Conservation (phyloP, 2,113 vertebrate genomes). For the Steatornis caripensis region DNA sequence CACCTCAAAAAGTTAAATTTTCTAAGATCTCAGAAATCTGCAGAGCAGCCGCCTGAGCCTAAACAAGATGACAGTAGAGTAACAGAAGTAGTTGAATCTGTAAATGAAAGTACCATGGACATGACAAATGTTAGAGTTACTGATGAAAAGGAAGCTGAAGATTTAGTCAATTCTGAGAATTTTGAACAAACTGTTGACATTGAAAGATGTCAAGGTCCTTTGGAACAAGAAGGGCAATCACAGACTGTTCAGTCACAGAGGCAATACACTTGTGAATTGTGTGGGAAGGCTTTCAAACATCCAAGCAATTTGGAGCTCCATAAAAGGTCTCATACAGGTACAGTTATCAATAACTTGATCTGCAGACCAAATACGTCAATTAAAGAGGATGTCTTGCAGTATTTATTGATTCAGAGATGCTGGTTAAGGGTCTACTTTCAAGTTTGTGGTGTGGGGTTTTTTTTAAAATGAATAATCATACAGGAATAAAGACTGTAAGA, state of each 20-base stretch:
- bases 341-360: slow-evolving; percentile 25
- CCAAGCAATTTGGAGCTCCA: slow-evolving; percentile 97
- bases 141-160: slow-evolving; percentile 53
- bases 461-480: not conserved
- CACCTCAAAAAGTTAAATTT: slow-evolving; percentile 94
- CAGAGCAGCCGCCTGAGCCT: slow-evolving; percentile 67
- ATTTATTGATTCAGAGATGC: not conserved
- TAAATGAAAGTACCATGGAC: slow-evolving; percentile 27
- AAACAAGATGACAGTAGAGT: not conserved
- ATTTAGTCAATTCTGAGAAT: not conserved
- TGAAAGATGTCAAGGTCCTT: slow-evolving; percentile 20
- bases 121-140: not conserved
- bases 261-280: slow-evolving; percentile 87
- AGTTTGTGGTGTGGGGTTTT: not conserved
- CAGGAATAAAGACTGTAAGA: not conserved
- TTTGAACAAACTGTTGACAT: slow-evolving; percentile 9
- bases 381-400: not conserved
- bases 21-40: slow-evolving; percentile 81
- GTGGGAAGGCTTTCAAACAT: slow-evolving; percentile 95
- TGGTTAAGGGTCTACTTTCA: not conserved
- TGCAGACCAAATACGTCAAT: not conserved
- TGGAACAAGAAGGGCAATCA: slow-evolving; percentile 45
- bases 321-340: slow-evolving; percentile 96
- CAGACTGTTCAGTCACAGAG: slow-evolving; percentile 68
- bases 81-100: not conserved